Conservation (phyloP, 2,113 vertebrate species). For the Mormyrus lacerda region DNA sequence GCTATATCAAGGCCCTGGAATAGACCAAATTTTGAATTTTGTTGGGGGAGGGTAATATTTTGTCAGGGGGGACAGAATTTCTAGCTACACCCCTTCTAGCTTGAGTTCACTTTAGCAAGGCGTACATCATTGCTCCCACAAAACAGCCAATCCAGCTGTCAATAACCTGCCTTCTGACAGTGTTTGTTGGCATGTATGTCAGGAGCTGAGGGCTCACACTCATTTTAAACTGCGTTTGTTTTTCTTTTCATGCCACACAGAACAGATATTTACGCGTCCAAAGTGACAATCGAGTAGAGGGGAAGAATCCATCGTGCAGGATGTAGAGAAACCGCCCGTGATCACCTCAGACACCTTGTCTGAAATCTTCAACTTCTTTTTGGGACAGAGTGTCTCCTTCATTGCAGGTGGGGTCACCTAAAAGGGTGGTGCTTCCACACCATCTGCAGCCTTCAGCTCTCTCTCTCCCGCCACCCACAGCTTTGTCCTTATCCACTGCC, state of each 20-base stretch:
- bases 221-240: not conserved
- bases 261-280: not conserved
- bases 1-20: not conserved
- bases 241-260: not conserved
- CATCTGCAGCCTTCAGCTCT: constrained; percentile 21
- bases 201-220: not conserved
- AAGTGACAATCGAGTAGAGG: not conserved
- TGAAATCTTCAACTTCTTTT: constrained; percentile 35
- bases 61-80: not conserved
- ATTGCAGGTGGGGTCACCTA: constrained; percentile 37
- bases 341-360: constrained; percentile 24
- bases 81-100: not conserved
- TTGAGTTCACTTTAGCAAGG: not conserved
- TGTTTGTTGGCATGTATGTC: not conserved
- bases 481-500: constrained; percentile 39
- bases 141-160: not conserved
- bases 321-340: constrained; percentile 21
- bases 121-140: not conserved
- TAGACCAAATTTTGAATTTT: not conserved
- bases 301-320: not conserved
- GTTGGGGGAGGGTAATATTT: not conserved
- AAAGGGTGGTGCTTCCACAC: constrained; percentile 7
- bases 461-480: constrained; percentile 36
- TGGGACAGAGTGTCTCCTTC: constrained; percentile 21
- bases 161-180: not conserved